Percentiles rank a stretch among this genome's conserved stretches.
Evolutionary conservation across 2,113 vertebrate species (phyloP).

Genomic region (Mobula birostris): DNA sequence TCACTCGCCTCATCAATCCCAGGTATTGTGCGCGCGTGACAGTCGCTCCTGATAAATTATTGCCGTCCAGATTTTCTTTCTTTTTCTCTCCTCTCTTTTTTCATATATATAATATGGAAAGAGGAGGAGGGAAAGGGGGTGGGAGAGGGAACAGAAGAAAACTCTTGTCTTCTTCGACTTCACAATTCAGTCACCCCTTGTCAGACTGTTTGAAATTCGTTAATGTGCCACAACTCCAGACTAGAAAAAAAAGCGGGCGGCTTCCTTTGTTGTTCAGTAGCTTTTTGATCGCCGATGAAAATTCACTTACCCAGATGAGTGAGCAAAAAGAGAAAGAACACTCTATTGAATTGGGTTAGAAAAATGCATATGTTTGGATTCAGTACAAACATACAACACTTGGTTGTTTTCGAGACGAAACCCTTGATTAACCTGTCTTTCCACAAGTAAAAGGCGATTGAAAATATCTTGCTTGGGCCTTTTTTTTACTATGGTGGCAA

Average conservation of each 20-base stretch:
- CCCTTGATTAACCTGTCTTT: conserved; percentile 77
- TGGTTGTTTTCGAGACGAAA: conserved; percentile 73
- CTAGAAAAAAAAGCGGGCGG: conserved; percentile 70
- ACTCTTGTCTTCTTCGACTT: conserved; percentile 60
- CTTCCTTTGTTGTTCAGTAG: conserved; percentile 72
- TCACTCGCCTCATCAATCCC: conserved; percentile 85
- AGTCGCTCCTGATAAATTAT: conserved; percentile 73
- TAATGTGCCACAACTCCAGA: conserved; percentile 68
- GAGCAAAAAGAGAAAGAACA: conserved; percentile 79
- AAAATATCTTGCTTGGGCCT: conserved; percentile 64
- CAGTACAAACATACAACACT: conserved; percentile 82
- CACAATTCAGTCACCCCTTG: conserved; percentile 79
- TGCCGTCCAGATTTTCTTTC: conserved; percentile 41
- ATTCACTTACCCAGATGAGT: conserved; percentile 83
- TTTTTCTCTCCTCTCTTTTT: conserved; percentile 14
- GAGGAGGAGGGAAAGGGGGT: conserved; percentile 4
- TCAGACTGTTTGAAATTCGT: conserved; percentile 77
- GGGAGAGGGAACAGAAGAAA: conserved; percentile 42
- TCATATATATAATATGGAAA: conserved; percentile 29
- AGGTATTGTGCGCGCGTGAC: conserved; percentile 83
- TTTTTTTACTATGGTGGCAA: conserved; percentile 55
- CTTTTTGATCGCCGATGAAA: conserved; percentile 80
- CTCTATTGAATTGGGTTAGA: conserved; percentile 78
- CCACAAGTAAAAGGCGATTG: conserved; percentile 69
- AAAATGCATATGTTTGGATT: conserved; percentile 79